Conservation (phyloP, 2,113 vertebrate genomes). For the Pedionomus torquatus region DNA sequence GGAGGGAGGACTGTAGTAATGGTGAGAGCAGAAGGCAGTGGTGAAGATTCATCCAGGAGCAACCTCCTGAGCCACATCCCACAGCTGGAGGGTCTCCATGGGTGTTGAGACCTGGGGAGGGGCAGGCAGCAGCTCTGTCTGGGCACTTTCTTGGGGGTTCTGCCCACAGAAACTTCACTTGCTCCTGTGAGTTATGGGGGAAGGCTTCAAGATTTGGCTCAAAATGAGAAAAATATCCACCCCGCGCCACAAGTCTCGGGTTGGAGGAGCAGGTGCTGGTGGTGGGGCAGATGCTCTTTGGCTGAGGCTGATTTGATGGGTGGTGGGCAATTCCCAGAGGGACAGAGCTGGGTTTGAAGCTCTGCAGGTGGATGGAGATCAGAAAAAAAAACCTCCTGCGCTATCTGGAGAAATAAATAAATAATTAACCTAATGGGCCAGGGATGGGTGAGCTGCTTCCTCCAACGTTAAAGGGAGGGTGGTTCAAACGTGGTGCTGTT, state of each 20-base stretch:
- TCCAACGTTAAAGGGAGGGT: fast-evolving
- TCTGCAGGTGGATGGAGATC: background rate
- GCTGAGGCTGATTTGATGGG: background rate
- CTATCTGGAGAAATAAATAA: background rate
- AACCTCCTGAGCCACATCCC: background rate
- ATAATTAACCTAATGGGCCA: background rate
- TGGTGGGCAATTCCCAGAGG: fast-evolving
- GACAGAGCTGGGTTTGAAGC: background rate
- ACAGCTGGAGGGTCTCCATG: background rate
- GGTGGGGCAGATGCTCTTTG: background rate
- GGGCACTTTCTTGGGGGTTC: background rate
- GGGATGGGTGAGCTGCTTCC: background rate
- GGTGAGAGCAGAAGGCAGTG: background rate
- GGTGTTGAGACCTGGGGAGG: background rate
- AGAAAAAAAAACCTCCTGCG: background rate
- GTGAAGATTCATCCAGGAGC: background rate
- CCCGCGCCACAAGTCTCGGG: fast-evolving
- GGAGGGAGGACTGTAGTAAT: background rate
- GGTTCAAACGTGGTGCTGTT: background rate
- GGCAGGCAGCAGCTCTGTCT: background rate
- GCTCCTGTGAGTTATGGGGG: background rate
- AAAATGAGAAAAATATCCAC: background rate
- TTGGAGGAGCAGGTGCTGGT: background rate
- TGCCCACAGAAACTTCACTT: background rate
- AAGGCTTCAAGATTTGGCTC: background rate